Base-by-base conservation (phyloP, 2,888 invertebrate species). In the Gymnocheta viridis region DNA sequence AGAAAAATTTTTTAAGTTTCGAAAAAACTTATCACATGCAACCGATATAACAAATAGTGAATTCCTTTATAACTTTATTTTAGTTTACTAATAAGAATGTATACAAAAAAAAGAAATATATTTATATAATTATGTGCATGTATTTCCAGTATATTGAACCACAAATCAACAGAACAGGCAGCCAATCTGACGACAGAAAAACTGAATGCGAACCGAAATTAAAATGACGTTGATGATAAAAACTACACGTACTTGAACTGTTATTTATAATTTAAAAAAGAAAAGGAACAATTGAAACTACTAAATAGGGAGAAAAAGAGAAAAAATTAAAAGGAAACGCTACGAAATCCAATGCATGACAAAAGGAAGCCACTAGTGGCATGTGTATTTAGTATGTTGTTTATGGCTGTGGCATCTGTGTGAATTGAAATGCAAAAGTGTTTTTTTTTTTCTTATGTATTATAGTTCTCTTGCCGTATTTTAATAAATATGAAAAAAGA, bases 281-380 rank as follows among this genome's bases (percentile, higher is more conserved):
- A 22, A 76, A 47, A 76, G 64, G 64, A 47, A 64, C 74, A 69
- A 76, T 76, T 64, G 41, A 80, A 80, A 56, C 29, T 64, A 54
- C 29, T 41, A 41, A 64, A 64, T 72, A 62, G n/a, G 14, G n/a
- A 54, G 10, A 35, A 41, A 27, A 32, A 29, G 4, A 7, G 6
- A 47, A 14, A 38, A n/a, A 17, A 14, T 2, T 6, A 54, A 54
- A 76, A 27, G 49, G 49, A 80, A 67, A 67, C 80, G 38, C 35
- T 41, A 73, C 41, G 58, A 73, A 67, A 58, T 49, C 38, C 49
- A 54, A 44, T 64, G 64, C 47, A 56, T 58, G 58, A 60, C 73
- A 47, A 76, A 69, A 76, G 67, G 62, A 82, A 76, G 69, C 69
- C 69, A 69, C 62, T 74, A 64, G 70, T 78, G 58, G 60, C 54